A percentile compares a stretch with the other conserved stretches of the same genome.
phyloP scores from a whole-genome alignment of 2,797 vertebrate genomes.

The Vireo griseus region DNA sequence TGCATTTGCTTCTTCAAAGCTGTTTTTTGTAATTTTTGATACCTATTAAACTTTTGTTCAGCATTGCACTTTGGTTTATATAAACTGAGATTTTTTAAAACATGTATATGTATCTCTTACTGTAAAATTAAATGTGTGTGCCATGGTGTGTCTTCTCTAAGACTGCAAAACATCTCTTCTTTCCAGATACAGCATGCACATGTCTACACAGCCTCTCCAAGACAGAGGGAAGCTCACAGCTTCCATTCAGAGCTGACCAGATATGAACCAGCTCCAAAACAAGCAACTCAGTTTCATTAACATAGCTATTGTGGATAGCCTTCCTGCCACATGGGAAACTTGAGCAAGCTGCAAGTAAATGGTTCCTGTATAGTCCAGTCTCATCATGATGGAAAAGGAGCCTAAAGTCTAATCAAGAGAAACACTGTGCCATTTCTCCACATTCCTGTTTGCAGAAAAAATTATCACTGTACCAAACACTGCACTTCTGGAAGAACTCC shows the following conservation, averaged over 20 bases:
- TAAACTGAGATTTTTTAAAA: neutral
- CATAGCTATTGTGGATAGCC: neutral
- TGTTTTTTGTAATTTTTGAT: neutral
- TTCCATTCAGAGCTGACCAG: neutral
- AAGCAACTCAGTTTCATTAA: neutral
- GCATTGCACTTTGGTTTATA: neutral
- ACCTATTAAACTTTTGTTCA: neutral
- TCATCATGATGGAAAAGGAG: neutral
- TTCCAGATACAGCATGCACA: neutral
- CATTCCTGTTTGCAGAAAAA: neutral
- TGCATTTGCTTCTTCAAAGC: neutral
- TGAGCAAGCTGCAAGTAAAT: neutral
- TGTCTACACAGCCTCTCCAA: neutral
- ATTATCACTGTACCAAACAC: neutral
- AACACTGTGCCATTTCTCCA: neutral
- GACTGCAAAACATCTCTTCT: neutral
- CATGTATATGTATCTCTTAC: neutral
- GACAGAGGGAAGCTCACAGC: neutral
- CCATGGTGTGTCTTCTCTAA: neutral
- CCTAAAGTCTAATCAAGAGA: neutral
- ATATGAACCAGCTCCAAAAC: neutral
- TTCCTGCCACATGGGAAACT: neutral
- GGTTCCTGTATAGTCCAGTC: neutral
- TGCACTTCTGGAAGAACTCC: neutral
- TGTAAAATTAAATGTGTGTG: neutral